Evolutionary conservation across 2,888 invertebrate genomes (phyloP).

Genomic region (Drosophila borborema): DNA sequence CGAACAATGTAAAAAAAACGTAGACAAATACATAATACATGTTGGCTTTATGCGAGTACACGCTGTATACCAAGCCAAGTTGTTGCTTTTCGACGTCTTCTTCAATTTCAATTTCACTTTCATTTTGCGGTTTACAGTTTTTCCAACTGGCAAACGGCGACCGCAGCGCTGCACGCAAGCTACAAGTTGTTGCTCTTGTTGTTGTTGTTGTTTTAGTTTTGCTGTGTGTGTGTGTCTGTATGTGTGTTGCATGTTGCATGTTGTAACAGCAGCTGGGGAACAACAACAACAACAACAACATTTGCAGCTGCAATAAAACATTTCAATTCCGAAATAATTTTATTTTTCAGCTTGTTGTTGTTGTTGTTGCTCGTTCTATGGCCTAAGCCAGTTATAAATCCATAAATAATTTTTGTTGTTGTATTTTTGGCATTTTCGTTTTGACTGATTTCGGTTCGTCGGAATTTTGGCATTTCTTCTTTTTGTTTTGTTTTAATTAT

Average conservation of each 20-base stretch:
- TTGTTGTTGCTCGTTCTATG: conserved; percentile 53
- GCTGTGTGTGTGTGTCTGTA: conserved; percentile 8
- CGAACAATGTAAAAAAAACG: conserved; percentile 39
- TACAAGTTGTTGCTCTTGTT: conserved; percentile 31
- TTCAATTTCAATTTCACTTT: conserved; percentile 80
- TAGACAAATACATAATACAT: conserved; percentile 36
- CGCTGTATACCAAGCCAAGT: conserved; percentile 8
- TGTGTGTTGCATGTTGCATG: conserved; percentile 54
- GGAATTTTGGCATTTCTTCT: conserved; percentile 26
- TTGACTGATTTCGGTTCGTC: conserved; percentile 11
- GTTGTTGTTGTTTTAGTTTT: conserved; percentile 7
- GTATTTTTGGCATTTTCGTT: conserved; percentile 18
- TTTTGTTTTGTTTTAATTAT: conserved; percentile 11
- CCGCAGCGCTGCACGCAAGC: conserved; percentile 71
- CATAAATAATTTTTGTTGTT: conserved; percentile 20
- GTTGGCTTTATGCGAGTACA: conserved; percentile 7
- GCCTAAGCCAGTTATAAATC: conserved; percentile 18
- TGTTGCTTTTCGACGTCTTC: conserved; percentile 63
- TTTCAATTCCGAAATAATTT: conserved; percentile 54
- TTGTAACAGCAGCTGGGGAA: conserved; percentile 72
- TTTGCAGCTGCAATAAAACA: conserved; percentile 45
- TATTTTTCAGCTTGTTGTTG: conserved; percentile 24
- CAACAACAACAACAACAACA: conserved; percentile 60
- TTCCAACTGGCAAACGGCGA: conserved; percentile 67
- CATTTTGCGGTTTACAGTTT: conserved; percentile 69